A percentile compares a stretch with the other conserved stretches of the same genome.
These are phyloP conservation scores for Cryptotermes secundus DNA, from an alignment of 1,140 invertebrate genomes.

Conservation along the genomic window DNA sequence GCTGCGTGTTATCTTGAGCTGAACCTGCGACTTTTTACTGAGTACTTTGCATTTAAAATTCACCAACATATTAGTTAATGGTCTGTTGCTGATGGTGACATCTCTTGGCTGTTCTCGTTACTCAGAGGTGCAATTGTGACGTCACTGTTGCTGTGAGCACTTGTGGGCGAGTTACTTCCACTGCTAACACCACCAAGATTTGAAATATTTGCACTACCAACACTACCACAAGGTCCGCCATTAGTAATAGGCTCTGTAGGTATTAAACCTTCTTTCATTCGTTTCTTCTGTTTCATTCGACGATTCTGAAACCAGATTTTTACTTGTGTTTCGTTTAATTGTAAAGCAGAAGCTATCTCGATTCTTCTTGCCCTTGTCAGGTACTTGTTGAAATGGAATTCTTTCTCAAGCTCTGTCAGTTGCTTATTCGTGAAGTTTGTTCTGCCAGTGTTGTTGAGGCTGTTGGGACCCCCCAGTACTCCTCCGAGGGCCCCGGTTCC, in stretches of 20 bases:
- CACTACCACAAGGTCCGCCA: background rate
- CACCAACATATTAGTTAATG: background rate
- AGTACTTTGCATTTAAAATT: no score
- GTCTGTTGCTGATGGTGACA: constrained; percentile 24
- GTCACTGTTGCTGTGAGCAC: constrained; percentile 36
- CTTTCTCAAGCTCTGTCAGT: constrained; percentile 97
- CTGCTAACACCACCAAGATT: constrained; percentile 45
- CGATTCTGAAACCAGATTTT: constrained; percentile 93
- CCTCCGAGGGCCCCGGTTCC: constrained; percentile 40
- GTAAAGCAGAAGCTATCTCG: constrained; percentile 94
- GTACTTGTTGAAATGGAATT: constrained; percentile 99
- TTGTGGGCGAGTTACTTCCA: constrained; percentile 53
- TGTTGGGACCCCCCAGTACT: constrained; percentile 42
- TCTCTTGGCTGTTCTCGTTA: constrained; percentile 47
- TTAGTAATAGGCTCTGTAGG: constrained; percentile 54
- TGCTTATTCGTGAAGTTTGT: constrained; percentile 99
- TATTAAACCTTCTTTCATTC: constrained; percentile 87
- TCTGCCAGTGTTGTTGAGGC: constrained; percentile 80
- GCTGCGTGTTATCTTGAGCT: no score
- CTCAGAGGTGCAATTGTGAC: constrained; percentile 35
- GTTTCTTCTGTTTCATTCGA: constrained; percentile 91
- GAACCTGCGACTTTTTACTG: no score
- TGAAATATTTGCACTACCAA: constrained; percentile 1
- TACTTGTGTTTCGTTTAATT: constrained; percentile 96
- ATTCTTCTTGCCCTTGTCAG: constrained; percentile 93